Evolutionary conservation across 2,113 vertebrate species (phyloP), one percentile per base, ranked within the genome.

Genomic region (Hyperopisus bebe): DNA sequence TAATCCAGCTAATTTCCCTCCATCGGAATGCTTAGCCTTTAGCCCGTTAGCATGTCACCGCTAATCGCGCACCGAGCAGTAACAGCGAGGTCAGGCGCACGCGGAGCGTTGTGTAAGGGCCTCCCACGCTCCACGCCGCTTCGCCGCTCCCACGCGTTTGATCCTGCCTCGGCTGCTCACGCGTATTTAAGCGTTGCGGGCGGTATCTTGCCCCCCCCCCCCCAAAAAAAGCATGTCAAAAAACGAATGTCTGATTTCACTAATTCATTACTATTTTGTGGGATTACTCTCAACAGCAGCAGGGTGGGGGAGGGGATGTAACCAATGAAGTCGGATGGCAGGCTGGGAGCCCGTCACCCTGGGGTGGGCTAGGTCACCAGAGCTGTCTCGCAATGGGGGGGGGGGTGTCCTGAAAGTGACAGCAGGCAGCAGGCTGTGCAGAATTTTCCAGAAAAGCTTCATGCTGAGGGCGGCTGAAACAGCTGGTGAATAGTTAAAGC

Each of bases 201-300:
- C 10, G 21, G 21, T 10, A 2, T 27, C 17, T 1, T 8, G 6
- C 58, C 24, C 2, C 58, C 42, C 89, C 83, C 44, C 51, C 31
- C 88, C n/a, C 47, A 50, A 47, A 1, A n/a, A 10, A 89, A 82
- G 42, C 31, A 55, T 89, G 87, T 88, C 1, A 39, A 90, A 92
- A 86, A 90, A 90, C 90, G 4, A 39, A 90, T 87, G 11, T 77
- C 66, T 51, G 51, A 77, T 91, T 90, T 62, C 35, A 35, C 58
- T 88, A 70, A 88, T 88, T 90, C 46, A 70, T 90, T 90, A 91
- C 50, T 35, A 84, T 88, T 89, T 90, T 48, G 82, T 62, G 31
- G 82, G 82, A 88, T 92, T 89, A 90, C 55, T 89, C 58, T 87
- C 35, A 44, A 42, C 50, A 87, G 51, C 62, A 44, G 74, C 7